Evolutionary conservation across 2,797 vertebrate species (phyloP), one percentile per base, ranked within the genome.

Genomic region (Phoeniculus purpureus): DNA sequence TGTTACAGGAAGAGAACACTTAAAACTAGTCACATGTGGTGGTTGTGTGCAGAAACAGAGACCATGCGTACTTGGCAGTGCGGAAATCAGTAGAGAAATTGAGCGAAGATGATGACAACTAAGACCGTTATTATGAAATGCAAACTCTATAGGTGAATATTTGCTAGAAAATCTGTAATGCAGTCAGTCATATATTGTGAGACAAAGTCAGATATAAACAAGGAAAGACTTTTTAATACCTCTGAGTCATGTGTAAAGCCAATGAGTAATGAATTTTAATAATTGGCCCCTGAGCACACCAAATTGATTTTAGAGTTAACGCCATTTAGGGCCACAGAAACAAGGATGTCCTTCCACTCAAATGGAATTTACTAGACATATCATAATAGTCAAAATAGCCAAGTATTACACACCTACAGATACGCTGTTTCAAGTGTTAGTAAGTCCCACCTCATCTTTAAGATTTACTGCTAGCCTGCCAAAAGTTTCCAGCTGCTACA

Each of bases 181-280:
- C 43, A 82, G 51, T 81, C 59, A 31, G 31, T 54, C 10, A 6
- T 29, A 27, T 73, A 78, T 70, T 90, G 67, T 76, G 45, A 89
- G 45, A 73, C 40, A 86, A 87, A 54, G 17, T 9, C 45, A 74
- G 7, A 22, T 13, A 51, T 40, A 70, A 91, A 60, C 14, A 40
- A 66, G 43, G 71, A 29, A 45, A 23, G 40, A 74, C 17, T 78
- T 87, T 81, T 86, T 88, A 71, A 52, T 92, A 51, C 48, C 62
- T 20, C n/a, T 67, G 71, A 84, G 59, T 90, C 32, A 32, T 50
- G 51, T 1, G 1, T 68, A 82, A 89, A 90, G 26, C 58, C 86
- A 43, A 85, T n/a, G 27, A 84, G 12, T 61, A 93, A 87, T 37
- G 65, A 71, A 81, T 68, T 90, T 71, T 23, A 92, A 74, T 86